Conservation (phyloP, 2,113 vertebrate genomes). For the Heteronetta atricapilla region DNA sequence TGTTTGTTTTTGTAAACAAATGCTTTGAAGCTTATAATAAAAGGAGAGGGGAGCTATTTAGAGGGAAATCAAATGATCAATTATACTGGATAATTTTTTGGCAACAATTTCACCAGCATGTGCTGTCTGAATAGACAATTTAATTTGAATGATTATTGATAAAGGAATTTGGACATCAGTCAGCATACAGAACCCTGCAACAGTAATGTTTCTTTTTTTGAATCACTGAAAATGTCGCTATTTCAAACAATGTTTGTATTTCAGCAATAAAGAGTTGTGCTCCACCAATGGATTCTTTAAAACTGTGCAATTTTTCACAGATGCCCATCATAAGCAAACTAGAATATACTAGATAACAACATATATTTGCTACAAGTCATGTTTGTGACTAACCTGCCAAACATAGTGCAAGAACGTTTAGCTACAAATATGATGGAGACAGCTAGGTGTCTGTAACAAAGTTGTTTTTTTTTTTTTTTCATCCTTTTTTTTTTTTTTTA, state of each 20-base stretch:
- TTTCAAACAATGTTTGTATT: neutral
- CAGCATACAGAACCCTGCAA: neutral
- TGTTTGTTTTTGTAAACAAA: neutral
- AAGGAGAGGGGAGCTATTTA: neutral
- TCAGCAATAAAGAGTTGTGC: neutral
- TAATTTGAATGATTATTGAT: neutral
- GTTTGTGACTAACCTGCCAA: constrained; percentile 21
- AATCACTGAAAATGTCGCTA: neutral
- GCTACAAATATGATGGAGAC: neutral
- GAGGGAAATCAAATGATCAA: neutral
- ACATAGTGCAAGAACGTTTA: neutral
- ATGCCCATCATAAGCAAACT: neutral
- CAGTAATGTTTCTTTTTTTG: neutral
- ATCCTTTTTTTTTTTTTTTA: neutral
- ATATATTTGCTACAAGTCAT: neutral
- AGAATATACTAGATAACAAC: neutral
- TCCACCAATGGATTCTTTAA: neutral
- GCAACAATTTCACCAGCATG: neutral
- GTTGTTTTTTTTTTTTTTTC: neutral
- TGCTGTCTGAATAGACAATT: neutral
- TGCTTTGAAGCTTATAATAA: neutral
- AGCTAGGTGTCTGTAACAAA: neutral
- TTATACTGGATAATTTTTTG: neutral
- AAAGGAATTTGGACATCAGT: neutral
- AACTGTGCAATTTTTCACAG: neutral